Evolutionary conservation across 2,113 vertebrate genomes (phyloP), one percentile per base, ranked within the genome.

Genomic region (Tringa solitaria): DNA sequence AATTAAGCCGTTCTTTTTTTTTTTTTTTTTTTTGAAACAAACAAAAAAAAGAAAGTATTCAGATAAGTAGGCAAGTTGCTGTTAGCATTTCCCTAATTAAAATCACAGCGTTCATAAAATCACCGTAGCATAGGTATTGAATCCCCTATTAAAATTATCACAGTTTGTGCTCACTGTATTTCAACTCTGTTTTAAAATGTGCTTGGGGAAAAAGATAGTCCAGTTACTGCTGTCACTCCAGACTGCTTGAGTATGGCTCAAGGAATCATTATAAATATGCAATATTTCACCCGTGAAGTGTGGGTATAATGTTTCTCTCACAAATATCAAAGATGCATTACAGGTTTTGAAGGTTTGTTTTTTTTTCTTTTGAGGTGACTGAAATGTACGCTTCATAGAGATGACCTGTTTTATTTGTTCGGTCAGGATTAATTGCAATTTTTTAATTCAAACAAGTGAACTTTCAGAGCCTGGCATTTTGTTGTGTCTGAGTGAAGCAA

Each of bases 371-470:
- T 72, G 65, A 86, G 51, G 17, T 33, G n/a, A 72, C 45, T 85
- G 84, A 95, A 93, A 86, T 10, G 28, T 35, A 15, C 4, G 6
- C 8, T 51, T 75, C 30, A 45, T 21, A 56, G 8, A 57, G 23
- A 61, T 23, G 61, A 68, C 0, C 4, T 64, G 21, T 26, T 83
- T 74, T 57, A 73, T 63, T 96, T 91, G 27, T 81, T 94, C 83
- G 95, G 67, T 94, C 90, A 89, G 56, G 51, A 79, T 93, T 94
- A 1, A 73, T 72, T 87, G 26, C 10, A 70, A 37, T 60, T 87
- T 83, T 89, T 87, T 14, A 84, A 94, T 90, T 91, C 84, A 79
- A 84, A 85, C 9, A 61, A 70, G 43, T 76, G 60, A 89, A 89
- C 3, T 87, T 93, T 70, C 48, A 76, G 35, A 87, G 54, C 35